Percentiles rank a stretch among this genome's conserved stretches.
phyloP scores from a whole-genome alignment of 2,113 vertebrate species.

The Python bivittatus region DNA sequence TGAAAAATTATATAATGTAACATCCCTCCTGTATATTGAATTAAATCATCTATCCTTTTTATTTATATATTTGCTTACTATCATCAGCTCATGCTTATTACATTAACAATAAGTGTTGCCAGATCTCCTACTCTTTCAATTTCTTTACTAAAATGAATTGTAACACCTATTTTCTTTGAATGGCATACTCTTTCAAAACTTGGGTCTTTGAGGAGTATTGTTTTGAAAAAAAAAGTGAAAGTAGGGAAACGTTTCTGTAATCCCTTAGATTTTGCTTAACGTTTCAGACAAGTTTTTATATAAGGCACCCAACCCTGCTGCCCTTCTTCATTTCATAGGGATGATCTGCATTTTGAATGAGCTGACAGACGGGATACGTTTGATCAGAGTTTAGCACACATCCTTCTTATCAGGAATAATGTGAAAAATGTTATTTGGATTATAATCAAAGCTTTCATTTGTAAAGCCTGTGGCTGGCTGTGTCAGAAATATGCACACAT shows the following conservation, averaged over 20 bases:
- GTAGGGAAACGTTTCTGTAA: constrained; percentile 34
- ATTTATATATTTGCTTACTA: background rate
- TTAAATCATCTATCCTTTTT: background rate
- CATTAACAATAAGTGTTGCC: background rate
- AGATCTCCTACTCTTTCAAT: background rate
- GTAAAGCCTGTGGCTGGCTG: constrained; percentile 58
- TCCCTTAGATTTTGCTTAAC: constrained; percentile 55
- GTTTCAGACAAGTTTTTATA: constrained; percentile 56
- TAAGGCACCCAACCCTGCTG: constrained; percentile 29
- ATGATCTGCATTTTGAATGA: constrained; percentile 52
- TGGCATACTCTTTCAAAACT: background rate
- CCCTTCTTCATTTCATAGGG: constrained; percentile 47
- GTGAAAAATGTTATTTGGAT: constrained; percentile 70
- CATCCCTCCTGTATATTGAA: background rate
- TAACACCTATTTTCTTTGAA: background rate
- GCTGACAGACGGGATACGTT: constrained; percentile 61
- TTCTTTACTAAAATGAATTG: background rate
- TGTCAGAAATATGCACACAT: constrained; percentile 73
- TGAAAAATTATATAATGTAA: background rate
- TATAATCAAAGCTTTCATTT: constrained; percentile 72
- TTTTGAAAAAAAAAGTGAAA: constrained; percentile 19
- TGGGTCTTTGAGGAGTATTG: constrained; percentile 9
- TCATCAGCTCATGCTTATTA: background rate
- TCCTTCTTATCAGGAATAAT: constrained; percentile 69
- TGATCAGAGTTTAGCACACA: constrained; percentile 62